A percentile compares a stretch with the other conserved stretches of the same genome.
These are phyloP conservation scores for Colinus virginianus DNA, from an alignment of 2,113 vertebrate species.

Conservation along the genomic window DNA sequence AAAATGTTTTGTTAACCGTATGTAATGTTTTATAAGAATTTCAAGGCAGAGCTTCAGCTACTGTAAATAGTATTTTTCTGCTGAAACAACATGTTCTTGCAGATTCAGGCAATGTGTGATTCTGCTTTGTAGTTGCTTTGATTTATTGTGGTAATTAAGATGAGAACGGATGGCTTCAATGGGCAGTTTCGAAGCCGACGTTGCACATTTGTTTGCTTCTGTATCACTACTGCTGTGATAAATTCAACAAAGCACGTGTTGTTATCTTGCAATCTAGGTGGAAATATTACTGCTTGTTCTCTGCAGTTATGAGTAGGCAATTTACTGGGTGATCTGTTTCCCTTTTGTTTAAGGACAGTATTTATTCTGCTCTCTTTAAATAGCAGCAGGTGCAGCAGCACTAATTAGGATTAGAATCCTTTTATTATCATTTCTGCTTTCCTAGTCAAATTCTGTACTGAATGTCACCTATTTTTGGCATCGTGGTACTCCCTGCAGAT, in stretches of 20 bases:
- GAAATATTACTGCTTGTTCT: not conserved
- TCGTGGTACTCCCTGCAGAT: not conserved
- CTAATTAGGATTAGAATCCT: not conserved
- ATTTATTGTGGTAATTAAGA: slow-evolving; percentile 22
- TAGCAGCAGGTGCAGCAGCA: not conserved
- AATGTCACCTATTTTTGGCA: not conserved
- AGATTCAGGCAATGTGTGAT: not conserved
- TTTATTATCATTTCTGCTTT: not conserved
- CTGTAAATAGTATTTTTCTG: not conserved
- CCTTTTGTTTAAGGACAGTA: not conserved
- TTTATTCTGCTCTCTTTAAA: not conserved
- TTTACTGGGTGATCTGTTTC: not conserved
- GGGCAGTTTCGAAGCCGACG: not conserved
- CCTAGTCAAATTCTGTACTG: not conserved
- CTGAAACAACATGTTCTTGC: slow-evolving; percentile 3
- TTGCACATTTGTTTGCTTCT: not conserved
- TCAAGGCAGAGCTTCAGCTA: not conserved
- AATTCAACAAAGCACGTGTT: not conserved
- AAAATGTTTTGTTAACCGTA: not conserved
- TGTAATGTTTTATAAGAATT: not conserved
- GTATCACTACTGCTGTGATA: not conserved
- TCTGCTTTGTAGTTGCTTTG: slow-evolving; percentile 1
- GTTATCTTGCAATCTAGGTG: not conserved
- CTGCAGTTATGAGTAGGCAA: not conserved
- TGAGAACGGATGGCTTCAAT: not conserved